Evolutionary conservation across 1,140 invertebrate genomes (phyloP), one percentile per base, ranked within the genome.

Genomic region (Hypothenemus hampei): DNA sequence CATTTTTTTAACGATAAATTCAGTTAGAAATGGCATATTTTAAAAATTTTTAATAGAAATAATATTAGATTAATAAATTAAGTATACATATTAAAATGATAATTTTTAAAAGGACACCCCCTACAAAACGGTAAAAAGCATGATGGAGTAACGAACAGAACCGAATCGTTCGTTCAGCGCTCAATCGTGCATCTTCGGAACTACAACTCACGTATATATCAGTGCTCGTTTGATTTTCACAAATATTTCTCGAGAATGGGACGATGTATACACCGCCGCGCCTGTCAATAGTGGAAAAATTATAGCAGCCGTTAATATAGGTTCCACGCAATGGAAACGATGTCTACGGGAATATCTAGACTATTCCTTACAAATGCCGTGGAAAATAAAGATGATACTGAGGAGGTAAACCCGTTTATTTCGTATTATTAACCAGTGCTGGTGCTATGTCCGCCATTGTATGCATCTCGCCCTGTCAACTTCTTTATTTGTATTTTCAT

Each of bases 341-440:
- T 68, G 60, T 78, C 80, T 72, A 71, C 71, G 69, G 75, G 72
- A 71, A 69, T 73, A 66, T 79, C 78, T 63, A 78, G 77, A 70
- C 69, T 84, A 58, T 77, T 83, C 67, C 69, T 72, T 65, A 76
- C 80, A 61, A 82, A 78, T 66, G 78, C 81, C 67, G 81, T 89
- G 70, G 85, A 88, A 77, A 84, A 83, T 75, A 86, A 86, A 78
- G 86, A 89, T 77, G 86, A 88, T 69, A 76, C 86, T 66, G 86
- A 88, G 71, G 86, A 88, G 85, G 86, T 89, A 86, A 77, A 72
- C 69, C 43, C 68, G 71, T 77, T 65, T 66, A 67, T 67, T 73
- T 69, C 69, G 71, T 73, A 64, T 66, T 68, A 73, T 67, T 75
- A 76, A 73, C 74, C 72, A 75, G 75, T 75, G 74, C 75, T 74